Conservation (phyloP, 2,797 vertebrate genomes). For the Discoglossus pictus region DNA sequence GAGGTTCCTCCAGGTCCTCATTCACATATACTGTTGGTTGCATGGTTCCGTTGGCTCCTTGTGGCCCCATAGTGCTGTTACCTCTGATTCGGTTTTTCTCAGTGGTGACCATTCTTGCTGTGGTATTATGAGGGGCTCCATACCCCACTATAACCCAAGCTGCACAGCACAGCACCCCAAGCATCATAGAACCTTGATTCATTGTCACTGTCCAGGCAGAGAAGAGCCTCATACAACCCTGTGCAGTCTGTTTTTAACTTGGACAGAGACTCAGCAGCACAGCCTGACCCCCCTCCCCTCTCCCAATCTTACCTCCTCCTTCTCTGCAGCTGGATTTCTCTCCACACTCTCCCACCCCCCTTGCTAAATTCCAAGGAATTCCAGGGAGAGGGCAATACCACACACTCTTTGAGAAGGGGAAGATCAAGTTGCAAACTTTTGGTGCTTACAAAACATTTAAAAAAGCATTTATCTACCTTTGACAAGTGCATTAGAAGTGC, state of each 20-base stretch:
- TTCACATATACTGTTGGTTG: slow-evolving; percentile 10
- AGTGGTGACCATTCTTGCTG: slow-evolving; percentile 12
- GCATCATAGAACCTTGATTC: not conserved
- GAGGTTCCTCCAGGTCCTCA: slow-evolving; percentile 14
- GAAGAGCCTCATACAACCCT: not conserved
- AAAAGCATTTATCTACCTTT: too few species aligned
- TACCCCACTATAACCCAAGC: not conserved
- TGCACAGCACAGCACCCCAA: slow-evolving; percentile 3
- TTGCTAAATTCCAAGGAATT: slow-evolving; percentile 28
- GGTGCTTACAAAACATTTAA: too few species aligned
- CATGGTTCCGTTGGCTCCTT: slow-evolving; percentile 34
- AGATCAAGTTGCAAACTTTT: not conserved
- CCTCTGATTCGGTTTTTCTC: not conserved
- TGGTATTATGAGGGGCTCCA: slow-evolving; percentile 16
- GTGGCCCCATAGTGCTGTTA: slow-evolving; percentile 13
- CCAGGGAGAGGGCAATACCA: slow-evolving; percentile 14
- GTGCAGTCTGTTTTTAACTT: not conserved
- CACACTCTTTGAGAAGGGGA: slow-evolving; percentile 1
- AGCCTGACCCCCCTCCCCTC: slow-evolving; percentile 12
- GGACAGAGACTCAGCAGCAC: slow-evolving; percentile 1
- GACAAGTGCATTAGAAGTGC: too few species aligned
- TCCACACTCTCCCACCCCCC: slow-evolving; percentile 31
- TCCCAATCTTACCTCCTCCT: slow-evolving; percentile 7
- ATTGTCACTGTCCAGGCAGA: slow-evolving; percentile 1
- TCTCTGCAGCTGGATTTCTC: slow-evolving; percentile 3